These are phyloP conservation scores for Myotis lucifugus DNA, from an alignment of 2,113 vertebrate species.

Conservation along the genomic window DNA sequence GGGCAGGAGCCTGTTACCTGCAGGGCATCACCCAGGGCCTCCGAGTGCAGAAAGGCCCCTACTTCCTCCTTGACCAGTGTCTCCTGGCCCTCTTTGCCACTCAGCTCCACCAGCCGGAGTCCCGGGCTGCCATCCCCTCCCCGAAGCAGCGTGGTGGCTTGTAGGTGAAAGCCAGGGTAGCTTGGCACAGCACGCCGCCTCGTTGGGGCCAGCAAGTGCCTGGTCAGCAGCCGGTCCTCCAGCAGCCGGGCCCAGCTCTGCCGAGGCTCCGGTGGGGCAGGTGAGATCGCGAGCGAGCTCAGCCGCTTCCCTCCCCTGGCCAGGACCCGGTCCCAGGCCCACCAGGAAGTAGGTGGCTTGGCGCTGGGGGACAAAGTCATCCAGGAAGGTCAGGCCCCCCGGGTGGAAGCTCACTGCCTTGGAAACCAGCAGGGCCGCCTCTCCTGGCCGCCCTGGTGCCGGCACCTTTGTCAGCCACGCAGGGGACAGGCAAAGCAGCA, in stretches of 20 bases:
- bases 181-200: slow-evolving; percentile 77
- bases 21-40: slow-evolving; percentile 77
- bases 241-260: slow-evolving; percentile 80
- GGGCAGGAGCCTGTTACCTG: slow-evolving; percentile 77
- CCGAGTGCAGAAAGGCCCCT: slow-evolving; percentile 80
- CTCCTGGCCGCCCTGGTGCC: slow-evolving; percentile 51
- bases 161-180: slow-evolving; percentile 85
- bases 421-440: slow-evolving; percentile 83
- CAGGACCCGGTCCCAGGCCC: slow-evolving; percentile 68
- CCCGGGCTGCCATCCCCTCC: neutral
- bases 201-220: slow-evolving; percentile 82
- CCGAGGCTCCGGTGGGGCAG: slow-evolving; percentile 86
- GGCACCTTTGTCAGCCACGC: slow-evolving; percentile 84
- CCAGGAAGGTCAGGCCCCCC: slow-evolving; percentile 85
- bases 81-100: slow-evolving; percentile 81
- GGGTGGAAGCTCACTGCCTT: slow-evolving; percentile 86
- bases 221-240: slow-evolving; percentile 82
- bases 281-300: slow-evolving; percentile 83
- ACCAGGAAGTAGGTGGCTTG: slow-evolving; percentile 86
- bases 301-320: slow-evolving; percentile 74
- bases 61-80: slow-evolving; percentile 82
- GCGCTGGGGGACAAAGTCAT: slow-evolving; percentile 84
- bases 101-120: slow-evolving; percentile 81
- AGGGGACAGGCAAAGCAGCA: slow-evolving; percentile 87
- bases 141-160: slow-evolving; percentile 58